These are phyloP conservation scores for Ichneumoninae sp. DNA, from an alignment of 2,888 invertebrate species.

Conservation along the genomic window DNA sequence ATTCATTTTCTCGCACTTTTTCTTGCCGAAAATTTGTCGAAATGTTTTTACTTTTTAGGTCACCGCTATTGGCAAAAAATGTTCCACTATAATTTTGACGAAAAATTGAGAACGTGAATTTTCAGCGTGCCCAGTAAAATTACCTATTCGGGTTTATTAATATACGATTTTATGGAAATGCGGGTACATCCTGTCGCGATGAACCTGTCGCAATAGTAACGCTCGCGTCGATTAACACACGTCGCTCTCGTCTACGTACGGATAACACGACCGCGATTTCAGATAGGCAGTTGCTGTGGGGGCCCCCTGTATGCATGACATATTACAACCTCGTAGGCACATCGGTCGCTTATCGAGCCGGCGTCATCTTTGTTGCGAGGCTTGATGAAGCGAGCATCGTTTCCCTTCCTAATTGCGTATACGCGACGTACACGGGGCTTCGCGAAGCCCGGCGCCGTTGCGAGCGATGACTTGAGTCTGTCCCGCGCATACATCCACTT, in stretches of 20 bases:
- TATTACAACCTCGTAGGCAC: not conserved
- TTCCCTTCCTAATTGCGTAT: conserved; percentile 49
- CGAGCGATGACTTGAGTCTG: conserved; percentile 22
- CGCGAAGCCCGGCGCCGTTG: conserved; percentile 23
- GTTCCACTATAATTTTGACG: not conserved
- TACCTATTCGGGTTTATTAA: conserved; percentile 1
- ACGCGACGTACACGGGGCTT: not conserved
- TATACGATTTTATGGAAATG: conserved; percentile 20
- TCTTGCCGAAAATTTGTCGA: not conserved
- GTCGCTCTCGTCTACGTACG: conserved; percentile 40
- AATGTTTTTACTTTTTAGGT: not conserved
- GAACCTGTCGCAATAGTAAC: conserved; percentile 19
- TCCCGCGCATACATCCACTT: conserved; percentile 24
- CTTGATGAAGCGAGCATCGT: conserved; percentile 21
- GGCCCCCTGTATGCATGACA: not conserved
- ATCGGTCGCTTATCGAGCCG: conserved; percentile 47
- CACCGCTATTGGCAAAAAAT: not conserved
- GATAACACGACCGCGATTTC: conserved; percentile 55
- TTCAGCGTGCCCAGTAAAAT: not conserved
- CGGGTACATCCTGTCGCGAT: conserved; percentile 12
- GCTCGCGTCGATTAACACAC: conserved; percentile 50
- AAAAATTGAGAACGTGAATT: not conserved
- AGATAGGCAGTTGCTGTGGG: not conserved
- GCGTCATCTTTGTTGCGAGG: conserved; percentile 54
- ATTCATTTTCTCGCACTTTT: not conserved